These are phyloP conservation scores for Lucifuga dentata DNA, from an alignment of 2,113 vertebrate species.

Conservation along the genomic window DNA sequence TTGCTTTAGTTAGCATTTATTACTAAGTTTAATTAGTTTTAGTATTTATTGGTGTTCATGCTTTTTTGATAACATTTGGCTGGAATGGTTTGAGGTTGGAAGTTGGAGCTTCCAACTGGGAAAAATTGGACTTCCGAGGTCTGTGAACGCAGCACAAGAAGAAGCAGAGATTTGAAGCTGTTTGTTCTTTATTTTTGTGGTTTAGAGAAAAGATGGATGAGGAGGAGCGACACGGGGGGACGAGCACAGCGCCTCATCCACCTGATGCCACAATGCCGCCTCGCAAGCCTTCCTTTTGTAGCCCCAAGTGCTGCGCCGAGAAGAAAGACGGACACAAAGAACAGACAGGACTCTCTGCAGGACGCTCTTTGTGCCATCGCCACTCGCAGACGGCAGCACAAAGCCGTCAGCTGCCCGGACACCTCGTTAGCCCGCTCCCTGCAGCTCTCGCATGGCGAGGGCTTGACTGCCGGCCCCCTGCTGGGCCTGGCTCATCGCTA, in stretches of 20 bases:
- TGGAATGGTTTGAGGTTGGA: no score
- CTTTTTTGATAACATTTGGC: no score
- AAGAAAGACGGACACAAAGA: conserved; percentile 74
- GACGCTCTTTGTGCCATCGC: conserved; percentile 71
- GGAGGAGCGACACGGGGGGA: conserved; percentile 18
- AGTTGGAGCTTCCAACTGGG: no score
- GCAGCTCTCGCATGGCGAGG: conserved; percentile 69
- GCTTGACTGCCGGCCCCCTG: conserved; percentile 58
- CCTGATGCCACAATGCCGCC: conserved; percentile 68
- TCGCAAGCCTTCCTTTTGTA: conserved; percentile 61
- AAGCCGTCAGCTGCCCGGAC: conserved; percentile 80
- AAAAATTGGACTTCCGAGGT: no score
- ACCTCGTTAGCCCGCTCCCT: conserved; percentile 79
- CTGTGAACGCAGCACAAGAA: background rate
- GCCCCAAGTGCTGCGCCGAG: conserved; percentile 59
- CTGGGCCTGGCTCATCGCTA: conserved; percentile 52
- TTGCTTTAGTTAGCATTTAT: no score
- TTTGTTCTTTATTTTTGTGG: conserved; percentile 8
- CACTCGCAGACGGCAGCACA: conserved; percentile 66
- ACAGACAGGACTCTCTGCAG: conserved; percentile 78
- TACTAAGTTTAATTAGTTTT: no score
- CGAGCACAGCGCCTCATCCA: conserved; percentile 55
- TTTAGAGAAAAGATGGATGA: conserved; percentile 5
- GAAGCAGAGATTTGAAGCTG: conserved; percentile 4
- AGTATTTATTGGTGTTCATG: no score